These are phyloP conservation scores for Andrena flavipes DNA, from an alignment of 2,888 invertebrate species.

Conservation along the genomic window DNA sequence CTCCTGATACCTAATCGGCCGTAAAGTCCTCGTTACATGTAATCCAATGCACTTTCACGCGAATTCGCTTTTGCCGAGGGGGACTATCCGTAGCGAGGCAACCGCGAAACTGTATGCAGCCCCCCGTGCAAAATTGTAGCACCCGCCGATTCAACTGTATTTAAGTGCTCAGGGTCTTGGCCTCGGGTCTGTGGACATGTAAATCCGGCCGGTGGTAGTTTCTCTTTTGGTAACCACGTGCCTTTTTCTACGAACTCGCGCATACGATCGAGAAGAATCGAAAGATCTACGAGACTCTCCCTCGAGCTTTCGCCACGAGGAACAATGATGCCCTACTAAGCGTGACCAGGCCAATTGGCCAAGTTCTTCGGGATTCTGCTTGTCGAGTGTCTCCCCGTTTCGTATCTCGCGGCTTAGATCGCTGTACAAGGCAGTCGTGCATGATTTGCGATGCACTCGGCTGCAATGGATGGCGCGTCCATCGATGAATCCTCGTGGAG, in stretches of 20 bases:
- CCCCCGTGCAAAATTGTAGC: neutral
- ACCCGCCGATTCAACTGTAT: constrained; percentile 9
- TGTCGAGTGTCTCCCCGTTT: neutral
- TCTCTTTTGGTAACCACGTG: constrained; percentile 42
- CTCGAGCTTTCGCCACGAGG: constrained; percentile 36
- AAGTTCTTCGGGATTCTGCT: neutral
- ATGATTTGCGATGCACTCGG: neutral
- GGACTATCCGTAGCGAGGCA: neutral
- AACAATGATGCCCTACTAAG: constrained; percentile 50
- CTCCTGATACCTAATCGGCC: neutral
- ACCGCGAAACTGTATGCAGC: constrained; percentile 2
- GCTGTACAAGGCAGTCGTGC: neutral
- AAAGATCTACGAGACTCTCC: constrained; percentile 46
- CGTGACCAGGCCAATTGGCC: constrained; percentile 5
- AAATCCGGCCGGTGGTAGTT: constrained; percentile 31
- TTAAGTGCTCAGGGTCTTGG: constrained; percentile 27
- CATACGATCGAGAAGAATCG: constrained; percentile 12
- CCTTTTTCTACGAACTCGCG: constrained; percentile 17
- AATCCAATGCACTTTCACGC: neutral
- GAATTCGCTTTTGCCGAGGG: neutral
- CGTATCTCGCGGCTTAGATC: neutral
- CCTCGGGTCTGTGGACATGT: constrained; percentile 42
- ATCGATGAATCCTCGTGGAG: neutral
- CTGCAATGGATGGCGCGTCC: neutral
- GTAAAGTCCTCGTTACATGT: constrained; percentile 9